Conservation (phyloP, 1,140 invertebrate species). For the Drosophila nigromelanica region DNA sequence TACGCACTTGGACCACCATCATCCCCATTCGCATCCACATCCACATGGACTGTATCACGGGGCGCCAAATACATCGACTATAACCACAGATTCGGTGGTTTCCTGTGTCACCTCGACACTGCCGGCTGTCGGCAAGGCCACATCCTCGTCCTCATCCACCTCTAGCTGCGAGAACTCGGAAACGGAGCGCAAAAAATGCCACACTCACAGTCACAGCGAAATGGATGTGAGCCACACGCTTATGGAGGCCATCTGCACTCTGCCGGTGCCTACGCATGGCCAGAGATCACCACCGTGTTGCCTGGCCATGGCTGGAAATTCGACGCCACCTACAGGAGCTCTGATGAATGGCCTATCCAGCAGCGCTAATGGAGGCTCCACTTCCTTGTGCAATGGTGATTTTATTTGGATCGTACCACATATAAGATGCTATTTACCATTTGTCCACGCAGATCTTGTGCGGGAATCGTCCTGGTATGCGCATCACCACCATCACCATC, state of each 20-base stretch:
- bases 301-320: slow-evolving; percentile 48
- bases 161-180: slow-evolving; percentile 57
- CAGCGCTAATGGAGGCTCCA: slow-evolving; percentile 34
- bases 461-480: slow-evolving; percentile 82
- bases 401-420: not conserved
- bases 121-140: slow-evolving; percentile 64
- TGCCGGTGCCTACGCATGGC: slow-evolving; percentile 38
- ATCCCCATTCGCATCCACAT: slow-evolving; percentile 37
- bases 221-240: slow-evolving; percentile 64
- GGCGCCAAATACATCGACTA: slow-evolving; percentile 64
- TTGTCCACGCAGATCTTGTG: slow-evolving; percentile 56
- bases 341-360: slow-evolving; percentile 56
- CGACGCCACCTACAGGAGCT: slow-evolving; percentile 57
- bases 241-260: slow-evolving; percentile 68
- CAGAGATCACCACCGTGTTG: slow-evolving; percentile 59
- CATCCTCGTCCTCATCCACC: slow-evolving; percentile 50
- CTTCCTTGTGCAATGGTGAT: slow-evolving; percentile 66
- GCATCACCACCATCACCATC: slow-evolving; percentile 73
- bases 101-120: slow-evolving; percentile 76
- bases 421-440: not conserved
- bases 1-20: slow-evolving; percentile 66
- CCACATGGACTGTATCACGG: slow-evolving; percentile 68
- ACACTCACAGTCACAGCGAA: slow-evolving; percentile 50
- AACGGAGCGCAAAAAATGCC: slow-evolving; percentile 66
- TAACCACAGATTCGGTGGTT: slow-evolving; percentile 79